Evolutionary conservation across 2,113 vertebrate species (phyloP).

Genomic region (Steatornis caripensis): DNA sequence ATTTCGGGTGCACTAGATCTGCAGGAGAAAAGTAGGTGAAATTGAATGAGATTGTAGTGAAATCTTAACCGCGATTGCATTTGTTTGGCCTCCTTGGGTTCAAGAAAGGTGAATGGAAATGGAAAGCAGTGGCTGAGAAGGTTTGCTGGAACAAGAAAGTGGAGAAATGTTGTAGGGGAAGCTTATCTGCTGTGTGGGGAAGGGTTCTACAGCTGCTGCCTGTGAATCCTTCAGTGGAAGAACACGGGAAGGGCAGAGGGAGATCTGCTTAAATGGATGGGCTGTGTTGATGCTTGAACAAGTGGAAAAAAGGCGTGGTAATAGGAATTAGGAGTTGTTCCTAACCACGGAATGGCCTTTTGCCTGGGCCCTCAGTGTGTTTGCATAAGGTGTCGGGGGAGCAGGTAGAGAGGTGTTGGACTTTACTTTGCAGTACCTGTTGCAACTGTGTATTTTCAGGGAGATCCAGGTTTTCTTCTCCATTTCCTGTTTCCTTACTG

Average conservation of each 20-base stretch:
- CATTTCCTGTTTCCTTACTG: neutral
- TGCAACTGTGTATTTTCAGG: neutral
- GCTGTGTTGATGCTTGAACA: neutral
- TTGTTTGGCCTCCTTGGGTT: neutral
- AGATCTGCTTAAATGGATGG: rapidly evolving
- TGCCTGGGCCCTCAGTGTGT: neutral
- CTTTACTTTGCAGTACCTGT: neutral
- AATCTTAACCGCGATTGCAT: neutral
- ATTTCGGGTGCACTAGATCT: neutral
- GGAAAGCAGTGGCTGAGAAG: neutral
- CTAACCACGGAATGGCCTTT: neutral
- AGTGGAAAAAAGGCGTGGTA: neutral
- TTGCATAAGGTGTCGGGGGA: neutral
- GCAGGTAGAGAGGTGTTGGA: neutral
- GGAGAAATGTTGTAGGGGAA: rapidly evolving
- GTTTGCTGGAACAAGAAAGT: neutral
- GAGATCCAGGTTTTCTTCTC: neutral
- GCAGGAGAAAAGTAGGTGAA: neutral
- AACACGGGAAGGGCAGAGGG: neutral
- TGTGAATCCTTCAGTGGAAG: neutral
- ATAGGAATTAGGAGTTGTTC: neutral
- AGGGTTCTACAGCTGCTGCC: neutral
- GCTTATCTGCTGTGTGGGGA: neutral
- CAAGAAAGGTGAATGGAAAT: neutral
- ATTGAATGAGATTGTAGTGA: neutral